Conservation (phyloP, 2,888 invertebrate genomes). For the Plebejus anna region DNA sequence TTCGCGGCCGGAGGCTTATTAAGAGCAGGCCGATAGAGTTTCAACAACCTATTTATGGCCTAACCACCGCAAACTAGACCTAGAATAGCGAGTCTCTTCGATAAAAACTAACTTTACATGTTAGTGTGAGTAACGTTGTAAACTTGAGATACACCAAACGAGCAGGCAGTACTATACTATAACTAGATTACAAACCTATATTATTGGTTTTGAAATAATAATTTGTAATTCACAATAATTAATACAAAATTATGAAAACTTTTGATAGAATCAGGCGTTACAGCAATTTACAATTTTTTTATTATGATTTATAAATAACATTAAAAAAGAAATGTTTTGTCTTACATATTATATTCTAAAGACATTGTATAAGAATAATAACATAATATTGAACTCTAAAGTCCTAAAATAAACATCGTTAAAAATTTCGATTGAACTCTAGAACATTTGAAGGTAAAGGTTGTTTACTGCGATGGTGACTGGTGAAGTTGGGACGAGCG, state of each 20-base stretch:
- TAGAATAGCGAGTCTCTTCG: slow-evolving; percentile 11
- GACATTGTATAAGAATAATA: too few relatives aligned
- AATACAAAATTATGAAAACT: neutral
- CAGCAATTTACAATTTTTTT: too few relatives aligned
- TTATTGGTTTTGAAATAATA: neutral
- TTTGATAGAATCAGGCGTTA: too few relatives aligned
- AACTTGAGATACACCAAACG: neutral
- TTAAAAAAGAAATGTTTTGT: too few relatives aligned
- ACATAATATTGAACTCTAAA: neutral
- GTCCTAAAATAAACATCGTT: neutral
- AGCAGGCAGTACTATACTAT: neutral
- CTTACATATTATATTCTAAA: too few relatives aligned
- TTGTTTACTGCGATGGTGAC: neutral
- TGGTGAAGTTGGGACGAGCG: neutral
- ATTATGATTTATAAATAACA: too few relatives aligned
- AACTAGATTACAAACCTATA: neutral
- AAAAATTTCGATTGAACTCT: neutral
- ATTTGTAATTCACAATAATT: neutral
- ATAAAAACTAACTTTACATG: slow-evolving; percentile 20
- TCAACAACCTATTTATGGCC: slow-evolving; percentile 29
- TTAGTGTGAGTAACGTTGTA: neutral
- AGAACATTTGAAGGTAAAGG: neutral
- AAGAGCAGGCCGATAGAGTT: slow-evolving; percentile 28
- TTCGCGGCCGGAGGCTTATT: slow-evolving; percentile 27
- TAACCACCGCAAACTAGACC: slow-evolving; percentile 26